Evolutionary conservation across 1,140 invertebrate genomes (phyloP).

Genomic region (Solenopsis fugax): DNA sequence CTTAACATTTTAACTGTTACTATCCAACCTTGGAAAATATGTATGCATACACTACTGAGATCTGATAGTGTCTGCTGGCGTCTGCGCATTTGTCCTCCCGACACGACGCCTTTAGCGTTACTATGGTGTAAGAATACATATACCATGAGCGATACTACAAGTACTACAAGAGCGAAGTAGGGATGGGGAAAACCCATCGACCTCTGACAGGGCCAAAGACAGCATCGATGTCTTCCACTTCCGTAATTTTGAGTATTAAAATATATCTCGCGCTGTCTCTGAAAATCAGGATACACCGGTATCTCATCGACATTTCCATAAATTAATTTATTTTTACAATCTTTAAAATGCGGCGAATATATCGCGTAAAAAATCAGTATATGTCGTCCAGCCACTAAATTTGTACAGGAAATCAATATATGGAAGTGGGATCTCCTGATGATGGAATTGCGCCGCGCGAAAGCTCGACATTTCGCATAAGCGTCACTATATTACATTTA

Average conservation of each 20-base stretch:
- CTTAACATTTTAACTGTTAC: too few relatives aligned
- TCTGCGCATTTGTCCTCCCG: background rate
- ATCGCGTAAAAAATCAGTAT: background rate
- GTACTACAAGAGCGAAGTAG: constrained; percentile 40
- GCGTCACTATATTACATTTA: background rate
- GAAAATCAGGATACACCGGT: background rate
- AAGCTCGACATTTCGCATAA: background rate
- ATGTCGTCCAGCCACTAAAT: background rate
- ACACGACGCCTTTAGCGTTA: background rate
- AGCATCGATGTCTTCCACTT: constrained; percentile 14
- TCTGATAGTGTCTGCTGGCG: background rate
- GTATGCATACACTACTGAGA: background rate
- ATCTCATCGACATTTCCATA: background rate
- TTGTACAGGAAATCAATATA: background rate
- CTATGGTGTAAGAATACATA: too few relatives aligned
- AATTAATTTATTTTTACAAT: background rate
- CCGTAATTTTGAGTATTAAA: background rate
- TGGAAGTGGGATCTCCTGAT: background rate
- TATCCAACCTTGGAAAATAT: too few relatives aligned
- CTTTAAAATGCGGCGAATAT: background rate
- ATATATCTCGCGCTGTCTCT: background rate
- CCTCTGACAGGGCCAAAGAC: constrained; percentile 62
- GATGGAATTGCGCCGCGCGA: background rate
- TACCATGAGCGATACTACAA: too few relatives aligned
- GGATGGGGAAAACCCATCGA: constrained; percentile 76